phyloP scores from a whole-genome alignment of 2,888 invertebrate species.

The Unio pictorum region DNA sequence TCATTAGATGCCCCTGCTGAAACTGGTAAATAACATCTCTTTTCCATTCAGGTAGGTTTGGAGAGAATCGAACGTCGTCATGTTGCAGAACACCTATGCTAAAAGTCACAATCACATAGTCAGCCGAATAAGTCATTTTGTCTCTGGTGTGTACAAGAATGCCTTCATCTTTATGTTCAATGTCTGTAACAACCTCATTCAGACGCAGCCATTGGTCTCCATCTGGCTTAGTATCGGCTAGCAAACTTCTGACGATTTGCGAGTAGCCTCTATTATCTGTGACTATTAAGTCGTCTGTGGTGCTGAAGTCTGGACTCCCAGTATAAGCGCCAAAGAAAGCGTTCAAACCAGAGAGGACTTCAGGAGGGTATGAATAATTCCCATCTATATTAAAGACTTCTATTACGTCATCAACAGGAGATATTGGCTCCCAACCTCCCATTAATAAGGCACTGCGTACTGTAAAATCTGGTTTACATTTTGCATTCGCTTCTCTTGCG shows the following conservation, averaged over 20 bases:
- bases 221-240: neutral
- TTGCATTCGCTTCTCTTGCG: neutral
- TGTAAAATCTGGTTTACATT: conserved; percentile 9
- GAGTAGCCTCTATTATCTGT: neutral
- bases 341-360: neutral
- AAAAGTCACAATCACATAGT: conserved; percentile 2
- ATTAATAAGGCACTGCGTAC: conserved; percentile 8
- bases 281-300: neutral
- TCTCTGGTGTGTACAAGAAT: neutral
- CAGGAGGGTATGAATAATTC: neutral
- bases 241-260: neutral
- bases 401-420: conserved; percentile 12
- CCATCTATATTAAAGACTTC: conserved; percentile 15
- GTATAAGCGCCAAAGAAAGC: neutral
- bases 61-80: neutral
- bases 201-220: neutral
- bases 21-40: conserved; percentile 3
- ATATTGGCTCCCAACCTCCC: conserved; percentile 13
- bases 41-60: conserved; percentile 3
- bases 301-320: no score
- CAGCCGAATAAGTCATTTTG: neutral
- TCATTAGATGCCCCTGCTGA: neutral
- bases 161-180: neutral
- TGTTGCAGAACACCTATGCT: conserved; percentile 3
- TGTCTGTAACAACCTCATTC: neutral